Evolutionary conservation across 2,113 vertebrate genomes (phyloP).

Genomic region (Speoplatyrhinus poulsoni): DNA sequence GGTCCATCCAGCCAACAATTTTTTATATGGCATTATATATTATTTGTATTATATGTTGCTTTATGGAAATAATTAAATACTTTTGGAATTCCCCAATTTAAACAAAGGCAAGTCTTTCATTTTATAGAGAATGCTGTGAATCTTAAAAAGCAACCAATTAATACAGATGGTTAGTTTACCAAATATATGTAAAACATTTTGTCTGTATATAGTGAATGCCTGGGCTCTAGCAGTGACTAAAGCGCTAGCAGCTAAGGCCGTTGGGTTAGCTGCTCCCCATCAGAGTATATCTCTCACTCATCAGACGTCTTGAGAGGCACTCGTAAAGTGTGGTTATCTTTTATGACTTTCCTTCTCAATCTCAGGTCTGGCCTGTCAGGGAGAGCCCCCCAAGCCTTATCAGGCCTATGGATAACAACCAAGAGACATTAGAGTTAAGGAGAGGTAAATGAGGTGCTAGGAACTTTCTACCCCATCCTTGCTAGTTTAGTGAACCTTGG

Average conservation of each 20-base stretch:
- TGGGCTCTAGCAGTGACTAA: not conserved
- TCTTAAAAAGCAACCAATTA: not conserved
- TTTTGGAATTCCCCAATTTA: too few relatives aligned
- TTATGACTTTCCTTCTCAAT: conserved; percentile 66
- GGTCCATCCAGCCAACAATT: too few relatives aligned
- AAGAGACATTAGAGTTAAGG: conserved; percentile 25
- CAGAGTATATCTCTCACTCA: conserved; percentile 41
- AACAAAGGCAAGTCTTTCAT: too few relatives aligned
- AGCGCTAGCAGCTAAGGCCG: conserved; percentile 23
- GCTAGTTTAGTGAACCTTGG: conserved; percentile 30
- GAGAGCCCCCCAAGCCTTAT: conserved; percentile 48
- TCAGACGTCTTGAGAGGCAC: conserved; percentile 55
- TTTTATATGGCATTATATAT: too few relatives aligned
- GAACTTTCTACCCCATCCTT: conserved; percentile 38
- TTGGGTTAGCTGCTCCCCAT: conserved; percentile 45
- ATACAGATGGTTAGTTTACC: conserved; percentile 3
- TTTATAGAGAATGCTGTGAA: not conserved
- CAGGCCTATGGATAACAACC: conserved; percentile 34
- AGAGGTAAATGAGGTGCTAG: conserved; percentile 56
- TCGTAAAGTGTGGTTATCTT: conserved; percentile 70
- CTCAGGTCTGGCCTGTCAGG: conserved; percentile 45
- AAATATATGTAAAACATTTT: not conserved
- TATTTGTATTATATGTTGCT: too few relatives aligned
- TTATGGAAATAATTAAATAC: too few relatives aligned
- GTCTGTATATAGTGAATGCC: not conserved